These are phyloP conservation scores for Lordiphosa andalusiaca DNA, from an alignment of 2,888 invertebrate species.

Conservation along the genomic window DNA sequence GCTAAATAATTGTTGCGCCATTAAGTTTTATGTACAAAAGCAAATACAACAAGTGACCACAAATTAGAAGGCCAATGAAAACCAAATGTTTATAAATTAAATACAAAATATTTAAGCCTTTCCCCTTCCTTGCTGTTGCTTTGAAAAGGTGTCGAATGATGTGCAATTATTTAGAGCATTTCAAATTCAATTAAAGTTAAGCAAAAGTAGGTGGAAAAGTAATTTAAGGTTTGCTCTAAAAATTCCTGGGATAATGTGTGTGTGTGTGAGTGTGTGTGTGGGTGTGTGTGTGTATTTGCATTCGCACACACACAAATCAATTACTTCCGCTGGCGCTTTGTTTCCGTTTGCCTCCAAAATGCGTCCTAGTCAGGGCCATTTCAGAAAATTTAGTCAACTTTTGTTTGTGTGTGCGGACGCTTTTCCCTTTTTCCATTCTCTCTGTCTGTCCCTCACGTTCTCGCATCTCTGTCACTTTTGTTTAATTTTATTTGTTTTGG, in stretches of 20 bases:
- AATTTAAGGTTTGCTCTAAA: not conserved
- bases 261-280: constrained; percentile 28
- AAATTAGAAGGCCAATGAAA: not conserved
- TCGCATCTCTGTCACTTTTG: constrained; percentile 50
- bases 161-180: not conserved
- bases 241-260: constrained; percentile 21
- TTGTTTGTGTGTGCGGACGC: constrained; percentile 3
- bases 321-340: constrained; percentile 63
- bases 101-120: not conserved
- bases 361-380: constrained; percentile 36
- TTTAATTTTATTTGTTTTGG: constrained; percentile 68
- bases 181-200: constrained; percentile 2
- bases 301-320: constrained; percentile 48
- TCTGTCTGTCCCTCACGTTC: constrained; percentile 13
- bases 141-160: no score
- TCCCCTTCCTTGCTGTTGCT: no score
- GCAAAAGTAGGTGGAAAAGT: not conserved
- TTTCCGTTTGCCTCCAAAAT: constrained; percentile 55
- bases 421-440: constrained; percentile 1
- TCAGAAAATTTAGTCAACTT: constrained; percentile 23
- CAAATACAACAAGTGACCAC: not conserved
- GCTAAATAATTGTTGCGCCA: constrained; percentile 42
- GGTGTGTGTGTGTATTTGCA: constrained; percentile 23
- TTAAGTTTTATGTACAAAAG: constrained; percentile 36
- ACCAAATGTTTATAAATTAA: not conserved